Conservation (phyloP, 2,888 invertebrate species). For the Homarus gammarus region DNA sequence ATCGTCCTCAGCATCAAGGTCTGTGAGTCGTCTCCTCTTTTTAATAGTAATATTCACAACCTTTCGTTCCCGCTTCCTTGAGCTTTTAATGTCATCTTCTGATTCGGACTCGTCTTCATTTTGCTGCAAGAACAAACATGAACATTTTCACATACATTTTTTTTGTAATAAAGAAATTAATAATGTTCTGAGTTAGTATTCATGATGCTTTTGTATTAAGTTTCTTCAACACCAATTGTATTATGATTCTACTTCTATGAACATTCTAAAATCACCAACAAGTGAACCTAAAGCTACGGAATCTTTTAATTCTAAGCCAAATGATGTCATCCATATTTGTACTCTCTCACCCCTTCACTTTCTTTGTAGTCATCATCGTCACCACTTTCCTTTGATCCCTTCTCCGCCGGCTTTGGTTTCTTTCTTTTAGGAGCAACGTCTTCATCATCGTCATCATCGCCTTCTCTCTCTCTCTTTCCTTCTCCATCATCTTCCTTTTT, state of each 20-base stretch:
- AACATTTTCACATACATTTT: background rate
- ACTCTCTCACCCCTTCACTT: slow-evolving; percentile 70
- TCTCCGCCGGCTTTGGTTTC: slow-evolving; percentile 55
- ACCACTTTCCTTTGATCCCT: slow-evolving; percentile 30
- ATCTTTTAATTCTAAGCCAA: too few species aligned
- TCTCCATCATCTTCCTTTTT: slow-evolving; percentile 59
- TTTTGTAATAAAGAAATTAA: background rate
- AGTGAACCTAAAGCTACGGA: too few species aligned
- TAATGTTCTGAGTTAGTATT: too few species aligned
- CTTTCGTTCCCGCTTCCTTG: slow-evolving; percentile 35
- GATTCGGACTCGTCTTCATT: slow-evolving; percentile 51
- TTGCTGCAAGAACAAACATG: too few species aligned
- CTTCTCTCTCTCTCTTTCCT: slow-evolving; percentile 49
- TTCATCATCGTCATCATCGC: slow-evolving; percentile 62
- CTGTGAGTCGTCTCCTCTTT: slow-evolving; percentile 75
- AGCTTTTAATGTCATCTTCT: slow-evolving; percentile 32
- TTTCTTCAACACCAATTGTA: too few species aligned
- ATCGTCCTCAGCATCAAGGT: slow-evolving; percentile 73
- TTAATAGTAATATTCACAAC: slow-evolving; percentile 42
- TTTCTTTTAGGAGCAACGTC: slow-evolving; percentile 69
- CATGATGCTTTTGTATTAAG: too few species aligned
- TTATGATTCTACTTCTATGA: too few species aligned
- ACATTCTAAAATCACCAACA: too few species aligned
- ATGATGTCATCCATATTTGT: too few species aligned
- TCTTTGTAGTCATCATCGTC: slow-evolving; percentile 63